Conservation (phyloP, 2,888 invertebrate genomes). For the Neuroscelio doddi region DNA sequence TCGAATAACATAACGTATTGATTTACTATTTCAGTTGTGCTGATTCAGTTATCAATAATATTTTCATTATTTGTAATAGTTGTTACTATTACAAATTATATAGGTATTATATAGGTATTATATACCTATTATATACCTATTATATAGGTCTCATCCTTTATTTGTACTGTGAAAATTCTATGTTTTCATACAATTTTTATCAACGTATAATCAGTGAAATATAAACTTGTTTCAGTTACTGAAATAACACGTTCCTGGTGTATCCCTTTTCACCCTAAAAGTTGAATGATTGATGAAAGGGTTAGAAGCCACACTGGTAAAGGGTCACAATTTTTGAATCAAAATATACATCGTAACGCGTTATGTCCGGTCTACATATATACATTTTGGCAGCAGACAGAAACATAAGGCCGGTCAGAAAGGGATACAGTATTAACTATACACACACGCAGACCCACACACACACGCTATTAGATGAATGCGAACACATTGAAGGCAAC, state of each 20-base stretch:
- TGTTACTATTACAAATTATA: too few relatives aligned
- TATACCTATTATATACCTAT: too few relatives aligned
- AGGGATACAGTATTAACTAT: constrained; percentile 30
- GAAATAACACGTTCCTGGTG: not conserved
- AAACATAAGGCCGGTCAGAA: constrained; percentile 18
- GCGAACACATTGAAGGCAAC: constrained; percentile 47
- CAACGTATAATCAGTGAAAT: not conserved
- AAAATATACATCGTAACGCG: constrained; percentile 19
- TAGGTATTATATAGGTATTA: too few relatives aligned
- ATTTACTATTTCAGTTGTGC: not conserved
- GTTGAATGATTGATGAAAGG: constrained; percentile 24
- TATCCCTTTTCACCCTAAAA: constrained; percentile 7
- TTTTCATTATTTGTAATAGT: too few relatives aligned
- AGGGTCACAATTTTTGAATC: constrained; percentile 17
- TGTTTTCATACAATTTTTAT: not conserved
- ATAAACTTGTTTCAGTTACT: not conserved
- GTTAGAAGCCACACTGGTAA: constrained; percentile 28
- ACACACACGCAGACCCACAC: constrained; percentile 38
- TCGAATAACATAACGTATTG: not conserved
- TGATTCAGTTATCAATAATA: too few relatives aligned
- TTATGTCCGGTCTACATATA: constrained; percentile 28
- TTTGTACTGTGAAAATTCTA: not conserved
- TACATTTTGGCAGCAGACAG: constrained; percentile 26
- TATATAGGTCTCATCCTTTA: too few relatives aligned
- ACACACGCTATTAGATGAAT: constrained; percentile 48